Evolutionary conservation across 2,113 vertebrate genomes (phyloP).

Genomic region (Phaethornis superciliosus): DNA sequence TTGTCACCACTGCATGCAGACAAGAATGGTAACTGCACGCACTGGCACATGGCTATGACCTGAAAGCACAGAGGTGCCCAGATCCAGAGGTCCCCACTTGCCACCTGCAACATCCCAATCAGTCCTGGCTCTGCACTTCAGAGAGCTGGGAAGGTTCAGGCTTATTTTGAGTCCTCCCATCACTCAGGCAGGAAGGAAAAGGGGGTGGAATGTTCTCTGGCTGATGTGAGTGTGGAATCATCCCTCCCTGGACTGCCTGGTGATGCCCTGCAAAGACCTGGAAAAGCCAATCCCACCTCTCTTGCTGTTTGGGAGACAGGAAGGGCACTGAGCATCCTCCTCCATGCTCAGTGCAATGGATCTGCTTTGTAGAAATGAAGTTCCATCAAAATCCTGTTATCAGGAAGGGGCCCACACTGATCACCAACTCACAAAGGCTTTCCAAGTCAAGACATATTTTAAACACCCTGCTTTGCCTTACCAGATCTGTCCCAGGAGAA

Average conservation of each 20-base stretch:
- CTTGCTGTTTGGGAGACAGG: background rate
- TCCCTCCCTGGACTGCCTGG: background rate
- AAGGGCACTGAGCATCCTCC: background rate
- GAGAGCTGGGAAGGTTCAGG: background rate
- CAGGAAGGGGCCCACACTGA: background rate
- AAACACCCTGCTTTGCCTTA: background rate
- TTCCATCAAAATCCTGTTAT: background rate
- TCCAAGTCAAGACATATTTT: background rate
- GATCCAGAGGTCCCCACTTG: background rate
- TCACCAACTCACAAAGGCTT: background rate
- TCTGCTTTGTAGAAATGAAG: background rate
- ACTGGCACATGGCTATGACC: background rate
- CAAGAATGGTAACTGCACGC: background rate
- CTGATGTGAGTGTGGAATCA: background rate
- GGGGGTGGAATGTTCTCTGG: background rate
- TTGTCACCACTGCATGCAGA: background rate
- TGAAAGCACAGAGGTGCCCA: background rate
- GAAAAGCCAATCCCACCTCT: background rate
- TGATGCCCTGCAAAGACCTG: background rate
- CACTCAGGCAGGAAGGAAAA: accelerated
- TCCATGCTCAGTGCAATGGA: background rate
- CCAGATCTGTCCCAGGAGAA: background rate
- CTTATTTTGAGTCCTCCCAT: background rate
- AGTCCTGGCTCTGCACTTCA: background rate
- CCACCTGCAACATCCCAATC: background rate